Evolutionary conservation across 2,797 vertebrate genomes (phyloP).

Genomic region (Pantherophis vulpinus): DNA sequence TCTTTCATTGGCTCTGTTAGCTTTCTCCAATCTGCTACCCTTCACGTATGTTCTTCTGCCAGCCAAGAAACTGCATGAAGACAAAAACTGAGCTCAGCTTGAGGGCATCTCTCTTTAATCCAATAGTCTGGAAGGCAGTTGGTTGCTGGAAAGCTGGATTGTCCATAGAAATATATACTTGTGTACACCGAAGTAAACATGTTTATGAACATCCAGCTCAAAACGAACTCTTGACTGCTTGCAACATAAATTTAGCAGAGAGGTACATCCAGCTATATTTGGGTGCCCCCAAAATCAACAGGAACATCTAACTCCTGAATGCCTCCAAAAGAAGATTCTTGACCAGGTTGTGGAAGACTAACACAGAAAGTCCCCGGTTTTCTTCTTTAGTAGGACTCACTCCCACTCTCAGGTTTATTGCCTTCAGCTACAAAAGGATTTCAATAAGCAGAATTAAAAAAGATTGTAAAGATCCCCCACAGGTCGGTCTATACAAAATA

Average conservation of each 20-base stretch:
- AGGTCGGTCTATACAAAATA: too few relatives aligned
- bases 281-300: background rate
- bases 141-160: background rate
- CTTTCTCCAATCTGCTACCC: background rate
- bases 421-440: background rate
- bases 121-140: background rate
- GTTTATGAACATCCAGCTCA: background rate
- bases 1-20: background rate
- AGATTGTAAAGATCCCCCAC: background rate
- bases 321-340: background rate
- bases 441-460: conserved; percentile 25
- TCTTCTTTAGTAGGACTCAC: background rate
- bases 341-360: background rate
- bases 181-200: background rate
- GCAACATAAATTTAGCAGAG: background rate
- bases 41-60: background rate
- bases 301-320: background rate
- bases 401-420: background rate
- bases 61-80: background rate
- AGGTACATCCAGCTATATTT: background rate
- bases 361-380: background rate
- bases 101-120: background rate
- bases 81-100: background rate
- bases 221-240: background rate
- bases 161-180: background rate